A percentile compares a stretch with the other conserved stretches of the same genome.
Conservation (phyloP, 1,140 invertebrate genomes). For the Sesamia nonagrioides region DNA sequence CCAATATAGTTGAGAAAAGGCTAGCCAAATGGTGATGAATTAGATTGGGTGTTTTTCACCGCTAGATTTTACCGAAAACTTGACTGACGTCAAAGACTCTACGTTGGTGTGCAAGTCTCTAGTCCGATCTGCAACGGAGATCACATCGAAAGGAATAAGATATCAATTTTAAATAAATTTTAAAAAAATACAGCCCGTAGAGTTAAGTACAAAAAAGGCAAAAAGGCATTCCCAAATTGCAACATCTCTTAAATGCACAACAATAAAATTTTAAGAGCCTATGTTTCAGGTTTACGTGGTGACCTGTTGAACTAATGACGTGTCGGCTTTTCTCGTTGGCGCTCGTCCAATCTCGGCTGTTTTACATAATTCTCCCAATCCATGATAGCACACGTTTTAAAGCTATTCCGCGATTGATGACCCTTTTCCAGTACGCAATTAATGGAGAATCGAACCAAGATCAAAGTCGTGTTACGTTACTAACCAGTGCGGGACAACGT, state of each 20-base stretch:
- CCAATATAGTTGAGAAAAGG: too few species aligned
- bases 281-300: constrained; percentile 38
- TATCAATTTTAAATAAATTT: too few species aligned
- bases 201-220: not conserved
- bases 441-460: constrained; percentile 7
- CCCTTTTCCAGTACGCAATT: constrained; percentile 10
- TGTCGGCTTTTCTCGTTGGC: constrained; percentile 37
- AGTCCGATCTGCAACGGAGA: too few species aligned
- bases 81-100: too few species aligned
- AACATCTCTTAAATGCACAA: not conserved
- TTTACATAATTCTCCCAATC: constrained; percentile 46
- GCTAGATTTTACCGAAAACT: too few species aligned
- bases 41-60: too few species aligned
- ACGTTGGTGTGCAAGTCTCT: too few species aligned
- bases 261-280: constrained; percentile 18
- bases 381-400: constrained; percentile 48
- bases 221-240: not conserved
- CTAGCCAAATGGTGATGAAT: too few species aligned
- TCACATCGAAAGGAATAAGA: too few species aligned
- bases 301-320: constrained; percentile 44
- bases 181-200: not conserved
- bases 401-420: constrained; percentile 37
- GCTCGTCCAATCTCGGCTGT: constrained; percentile 14
- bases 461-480: constrained; percentile 3
- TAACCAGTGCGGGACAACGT: too few species aligned